phyloP scores from a whole-genome alignment of 2,888 invertebrate genomes.

The Andrena fulva region DNA sequence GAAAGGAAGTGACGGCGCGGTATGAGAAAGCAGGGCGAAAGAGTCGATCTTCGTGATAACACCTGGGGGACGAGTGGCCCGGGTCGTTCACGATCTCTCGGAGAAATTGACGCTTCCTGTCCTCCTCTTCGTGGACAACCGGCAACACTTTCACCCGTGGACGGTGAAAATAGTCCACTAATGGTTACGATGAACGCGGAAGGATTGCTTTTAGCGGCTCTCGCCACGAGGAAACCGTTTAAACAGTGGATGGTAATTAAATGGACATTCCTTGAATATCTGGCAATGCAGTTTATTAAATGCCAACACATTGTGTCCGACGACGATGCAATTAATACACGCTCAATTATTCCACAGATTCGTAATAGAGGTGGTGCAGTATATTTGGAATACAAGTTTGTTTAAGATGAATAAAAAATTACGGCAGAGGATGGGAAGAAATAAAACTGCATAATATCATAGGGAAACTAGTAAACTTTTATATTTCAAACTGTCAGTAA shows the following conservation, averaged over 20 bases:
- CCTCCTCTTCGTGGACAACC: constrained; percentile 60
- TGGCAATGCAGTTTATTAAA: not conserved
- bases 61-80: constrained; percentile 58
- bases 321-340: not conserved
- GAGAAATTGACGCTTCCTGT: constrained; percentile 67
- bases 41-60: constrained; percentile 61
- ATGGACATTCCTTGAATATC: not conserved
- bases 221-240: not conserved
- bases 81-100: constrained; percentile 63
- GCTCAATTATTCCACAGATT: not conserved
- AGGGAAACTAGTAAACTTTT: no score
- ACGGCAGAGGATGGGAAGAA: no score
- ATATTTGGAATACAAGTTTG: no score
- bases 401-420: no score
- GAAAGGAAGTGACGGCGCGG: not conserved
- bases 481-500: no score
- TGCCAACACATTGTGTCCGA: not conserved
- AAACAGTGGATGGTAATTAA: not conserved
- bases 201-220: constrained; percentile 29
- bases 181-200: constrained; percentile 42
- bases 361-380: not conserved
- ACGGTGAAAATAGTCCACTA: constrained; percentile 51
- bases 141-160: constrained; percentile 67
- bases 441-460: no score
- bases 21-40: constrained; percentile 58